Percentiles rank a stretch among this genome's conserved stretches.
phyloP scores from a whole-genome alignment of 2,797 vertebrate genomes.

The Notolabrus celidotus region DNA sequence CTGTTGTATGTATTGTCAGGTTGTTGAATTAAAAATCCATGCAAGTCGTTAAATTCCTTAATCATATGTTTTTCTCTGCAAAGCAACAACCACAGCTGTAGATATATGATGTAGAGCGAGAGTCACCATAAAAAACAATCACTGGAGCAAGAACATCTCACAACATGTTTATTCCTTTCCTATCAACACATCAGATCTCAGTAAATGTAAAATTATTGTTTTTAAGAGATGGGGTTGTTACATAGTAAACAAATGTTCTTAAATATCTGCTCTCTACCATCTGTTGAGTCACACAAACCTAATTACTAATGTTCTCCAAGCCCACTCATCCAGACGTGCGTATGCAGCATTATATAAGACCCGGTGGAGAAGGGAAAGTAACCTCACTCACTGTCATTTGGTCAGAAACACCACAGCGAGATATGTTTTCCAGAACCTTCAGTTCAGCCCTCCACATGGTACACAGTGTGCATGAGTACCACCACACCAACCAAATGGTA shows the following conservation, averaged over 20 bases:
- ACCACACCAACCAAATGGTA: slow-evolving; percentile 63
- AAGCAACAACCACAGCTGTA: neutral
- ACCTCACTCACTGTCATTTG: slow-evolving; percentile 55
- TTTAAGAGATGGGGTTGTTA: slow-evolving; percentile 44
- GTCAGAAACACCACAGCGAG: slow-evolving; percentile 61
- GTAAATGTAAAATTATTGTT: slow-evolving; percentile 35
- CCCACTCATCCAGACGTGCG: slow-evolving; percentile 61
- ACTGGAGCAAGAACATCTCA: neutral
- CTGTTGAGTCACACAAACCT: slow-evolving; percentile 72
- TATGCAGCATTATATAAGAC: slow-evolving; percentile 74
- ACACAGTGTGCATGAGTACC: slow-evolving; percentile 42
- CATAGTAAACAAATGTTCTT: slow-evolving; percentile 43
- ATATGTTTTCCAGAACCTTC: slow-evolving; percentile 72
- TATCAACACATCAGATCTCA: neutral
- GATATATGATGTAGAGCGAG: neutral
- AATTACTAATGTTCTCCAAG: slow-evolving; percentile 73
- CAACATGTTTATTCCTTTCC: slow-evolving; percentile 7
- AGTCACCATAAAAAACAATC: neutral
- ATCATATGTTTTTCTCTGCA: neutral
- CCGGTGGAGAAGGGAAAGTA: slow-evolving; percentile 58
- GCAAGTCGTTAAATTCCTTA: neutral
- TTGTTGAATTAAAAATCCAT: no score
- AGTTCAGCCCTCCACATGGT: slow-evolving; percentile 45
- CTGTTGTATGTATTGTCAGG: no score
- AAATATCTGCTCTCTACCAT: slow-evolving; percentile 49